Base-by-base conservation (phyloP, 2,888 invertebrate species). In the Leptinotarsa rubiginosa region DNA sequence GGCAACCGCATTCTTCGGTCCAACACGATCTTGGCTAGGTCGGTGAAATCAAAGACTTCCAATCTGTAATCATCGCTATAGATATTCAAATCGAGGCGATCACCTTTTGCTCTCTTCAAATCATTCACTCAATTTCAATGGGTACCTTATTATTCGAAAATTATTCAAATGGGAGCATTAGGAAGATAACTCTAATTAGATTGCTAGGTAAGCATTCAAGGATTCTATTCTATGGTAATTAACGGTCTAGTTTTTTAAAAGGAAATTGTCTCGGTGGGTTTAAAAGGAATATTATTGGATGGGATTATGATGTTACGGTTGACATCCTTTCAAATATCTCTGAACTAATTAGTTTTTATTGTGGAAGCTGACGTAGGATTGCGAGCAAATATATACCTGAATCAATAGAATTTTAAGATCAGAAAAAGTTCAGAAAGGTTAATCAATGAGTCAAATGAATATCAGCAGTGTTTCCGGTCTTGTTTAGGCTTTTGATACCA, bases 1-100 rank as follows among this genome's bases (percentile, higher is more conserved):
- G 72, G 70, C 74, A 72, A 75, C 70, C 71, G 73, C 74, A 77
- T 77, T 75, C 77, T 74, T 74, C 74, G 69, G 74, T 73, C 25
- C 25, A n/a, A 54, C 18, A 62, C 62, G 62, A 62, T 47, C 64
- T n/a, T 65, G 25, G 50, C 50, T 76, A 67, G 68, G 67, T 56
- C 56, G 56, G 56, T 22, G 56, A 56, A 73, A 68, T 78, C 78
- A 79, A 79, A 79, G 78, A 59, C 52, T 59, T 67, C 70, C 68
- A 75, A 74, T 75, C 74, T 71, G 69, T 78, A 73, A 78, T 68
- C 69, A 54, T 64, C 59, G 73, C 54, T 64, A 68, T 31, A 54
- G 67, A 67, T 75, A 75, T 75, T 73, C 70, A 75, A 75, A 75
- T 68, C 73, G 59, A 70, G 41, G 67, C 47, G 70, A 75, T 70